Percentiles rank a stretch among this genome's conserved stretches.
phyloP scores from a whole-genome alignment of 1,140 invertebrate genomes.

The Trichogramma pretiosum region DNA sequence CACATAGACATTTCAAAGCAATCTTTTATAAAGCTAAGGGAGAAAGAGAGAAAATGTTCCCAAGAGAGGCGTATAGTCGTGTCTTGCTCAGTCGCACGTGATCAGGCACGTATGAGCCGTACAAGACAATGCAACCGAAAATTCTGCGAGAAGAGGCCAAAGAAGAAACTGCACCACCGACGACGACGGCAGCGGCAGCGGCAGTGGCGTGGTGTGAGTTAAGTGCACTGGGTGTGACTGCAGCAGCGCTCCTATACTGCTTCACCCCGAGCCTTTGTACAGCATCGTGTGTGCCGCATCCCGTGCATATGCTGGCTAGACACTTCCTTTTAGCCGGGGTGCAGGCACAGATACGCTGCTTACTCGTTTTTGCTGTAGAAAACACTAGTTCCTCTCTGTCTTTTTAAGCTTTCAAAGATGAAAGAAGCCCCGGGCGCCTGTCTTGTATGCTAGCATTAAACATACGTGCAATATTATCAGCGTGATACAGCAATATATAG shows the following conservation, averaged over 20 bases:
- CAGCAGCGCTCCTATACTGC: no score
- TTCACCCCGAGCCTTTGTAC: no score
- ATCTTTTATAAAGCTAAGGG: not conserved
- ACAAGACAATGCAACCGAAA: constrained; percentile 41
- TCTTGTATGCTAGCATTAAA: no score
- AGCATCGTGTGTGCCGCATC: no score
- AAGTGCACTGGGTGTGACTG: no score
- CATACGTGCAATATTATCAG: no score
- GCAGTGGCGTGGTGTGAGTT: constrained; percentile 28
- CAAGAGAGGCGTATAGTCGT: constrained; percentile 8
- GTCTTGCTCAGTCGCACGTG: constrained; percentile 29
- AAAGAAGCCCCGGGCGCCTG: no score
- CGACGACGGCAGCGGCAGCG: no score
- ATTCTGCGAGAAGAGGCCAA: constrained; percentile 30
- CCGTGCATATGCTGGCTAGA: constrained; percentile 42
- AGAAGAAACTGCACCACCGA: no score
- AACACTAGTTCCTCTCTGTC: no score
- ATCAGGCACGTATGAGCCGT: constrained; percentile 35
- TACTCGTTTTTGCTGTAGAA: not conserved
- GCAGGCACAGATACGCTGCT: constrained; percentile 24
- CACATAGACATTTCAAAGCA: no score
- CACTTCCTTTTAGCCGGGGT: constrained; percentile 41
- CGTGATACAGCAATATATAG: no score
- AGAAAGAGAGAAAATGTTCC: not conserved
- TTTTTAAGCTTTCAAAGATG: not conserved